Percentiles rank a stretch among this genome's conserved stretches.
Conservation (phyloP, 1,140 invertebrate genomes). For the Hypsibius dujardini region DNA sequence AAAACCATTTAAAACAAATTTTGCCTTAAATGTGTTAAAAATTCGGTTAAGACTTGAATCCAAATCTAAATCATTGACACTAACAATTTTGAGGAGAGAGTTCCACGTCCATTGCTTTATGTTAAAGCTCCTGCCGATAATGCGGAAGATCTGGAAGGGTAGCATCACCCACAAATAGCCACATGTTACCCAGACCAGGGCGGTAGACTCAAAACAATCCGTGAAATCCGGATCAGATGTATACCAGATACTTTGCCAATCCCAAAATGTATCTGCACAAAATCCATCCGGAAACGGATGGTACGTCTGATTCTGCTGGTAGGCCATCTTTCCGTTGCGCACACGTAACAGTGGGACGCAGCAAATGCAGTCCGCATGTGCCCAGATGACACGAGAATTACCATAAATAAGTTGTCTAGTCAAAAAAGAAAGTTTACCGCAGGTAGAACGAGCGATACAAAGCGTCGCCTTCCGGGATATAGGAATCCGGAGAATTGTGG, state of each 20-base stretch:
- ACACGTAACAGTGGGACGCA: too few relatives aligned
- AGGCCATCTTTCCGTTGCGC: too few relatives aligned
- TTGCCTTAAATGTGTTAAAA: too few relatives aligned
- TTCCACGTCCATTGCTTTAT: not conserved
- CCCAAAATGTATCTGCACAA: not conserved
- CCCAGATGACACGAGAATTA: too few relatives aligned
- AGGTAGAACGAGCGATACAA: too few relatives aligned
- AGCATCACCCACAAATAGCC: not conserved
- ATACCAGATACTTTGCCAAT: not conserved
- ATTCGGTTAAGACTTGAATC: too few relatives aligned
- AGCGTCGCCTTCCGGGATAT: too few relatives aligned
- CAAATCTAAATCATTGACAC: too few relatives aligned
- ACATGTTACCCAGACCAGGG: not conserved
- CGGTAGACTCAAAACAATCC: not conserved
- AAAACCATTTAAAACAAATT: not conserved
- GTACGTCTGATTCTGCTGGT: not conserved
- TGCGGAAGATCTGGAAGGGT: not conserved
- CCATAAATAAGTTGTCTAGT: too few relatives aligned
- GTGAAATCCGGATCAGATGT: slow-evolving; percentile 1
- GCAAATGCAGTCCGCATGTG: too few relatives aligned
- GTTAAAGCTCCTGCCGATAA: not conserved
- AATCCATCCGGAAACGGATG: not conserved
- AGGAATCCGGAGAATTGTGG: too few relatives aligned
- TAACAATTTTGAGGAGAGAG: not conserved
- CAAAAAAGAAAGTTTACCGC: too few relatives aligned